Evolutionary conservation across 2,797 vertebrate genomes (phyloP).

Genomic region (Varecia variegata): DNA sequence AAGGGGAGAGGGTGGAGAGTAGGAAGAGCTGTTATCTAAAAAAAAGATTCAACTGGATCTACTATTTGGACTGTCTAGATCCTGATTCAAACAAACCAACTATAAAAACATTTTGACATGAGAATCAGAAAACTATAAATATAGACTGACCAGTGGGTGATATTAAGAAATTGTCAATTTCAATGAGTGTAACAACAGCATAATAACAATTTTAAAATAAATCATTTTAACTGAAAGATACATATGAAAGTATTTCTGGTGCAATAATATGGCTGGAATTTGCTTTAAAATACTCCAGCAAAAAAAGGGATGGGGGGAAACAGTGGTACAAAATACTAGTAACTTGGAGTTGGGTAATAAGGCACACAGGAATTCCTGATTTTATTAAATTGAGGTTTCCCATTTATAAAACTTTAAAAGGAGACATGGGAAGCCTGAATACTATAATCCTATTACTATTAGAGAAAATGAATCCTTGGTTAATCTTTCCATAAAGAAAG

Average conservation of each 20-base stretch:
- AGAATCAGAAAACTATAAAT: background rate
- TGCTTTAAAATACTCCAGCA: background rate
- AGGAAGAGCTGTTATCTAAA: background rate
- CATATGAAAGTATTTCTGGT: background rate
- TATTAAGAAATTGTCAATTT: background rate
- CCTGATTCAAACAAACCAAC: background rate
- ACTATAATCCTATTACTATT: background rate
- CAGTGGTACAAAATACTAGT: background rate
- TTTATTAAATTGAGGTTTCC: background rate
- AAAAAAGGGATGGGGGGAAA: background rate
- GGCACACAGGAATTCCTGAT: background rate
- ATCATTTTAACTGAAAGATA: background rate
- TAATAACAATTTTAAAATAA: background rate
- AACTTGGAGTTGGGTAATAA: background rate
- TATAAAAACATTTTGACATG: background rate
- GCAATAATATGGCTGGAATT: background rate
- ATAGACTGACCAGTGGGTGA: background rate
- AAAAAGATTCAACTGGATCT: background rate
- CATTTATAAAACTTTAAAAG: slow-evolving; percentile 19
- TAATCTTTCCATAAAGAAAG: slow-evolving; percentile 4
- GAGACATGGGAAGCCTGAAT: background rate
- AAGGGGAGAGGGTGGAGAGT: background rate
- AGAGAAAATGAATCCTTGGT: background rate
- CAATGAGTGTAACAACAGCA: background rate
- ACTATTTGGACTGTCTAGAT: background rate